A percentile compares a stretch with the other conserved stretches of the same genome.
These are phyloP conservation scores for Cheilosia pagana DNA, from an alignment of 2,888 invertebrate species.

Conservation along the genomic window DNA sequence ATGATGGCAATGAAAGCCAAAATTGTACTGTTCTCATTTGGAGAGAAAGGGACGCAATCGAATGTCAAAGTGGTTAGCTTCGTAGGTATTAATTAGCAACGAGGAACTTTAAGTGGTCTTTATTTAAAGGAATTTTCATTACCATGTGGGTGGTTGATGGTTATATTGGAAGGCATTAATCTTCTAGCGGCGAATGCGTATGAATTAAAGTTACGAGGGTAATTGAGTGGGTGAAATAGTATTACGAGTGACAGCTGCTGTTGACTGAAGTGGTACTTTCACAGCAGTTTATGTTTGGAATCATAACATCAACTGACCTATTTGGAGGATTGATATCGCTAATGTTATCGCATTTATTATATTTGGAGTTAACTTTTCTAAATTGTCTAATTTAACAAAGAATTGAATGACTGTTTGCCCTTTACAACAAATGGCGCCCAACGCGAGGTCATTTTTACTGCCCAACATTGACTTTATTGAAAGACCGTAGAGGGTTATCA, in stretches of 20 bases:
- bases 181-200: background rate
- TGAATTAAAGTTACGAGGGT: background rate
- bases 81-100: background rate
- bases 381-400: no score
- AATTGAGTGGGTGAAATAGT: background rate
- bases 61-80: background rate
- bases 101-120: background rate
- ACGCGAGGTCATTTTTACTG: background rate
- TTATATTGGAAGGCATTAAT: no score
- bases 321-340: no score
- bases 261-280: no score
- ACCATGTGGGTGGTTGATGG: background rate
- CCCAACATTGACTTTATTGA: no score
- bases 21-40: background rate
- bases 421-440: background rate
- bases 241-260: no score
- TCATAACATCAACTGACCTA: no score
- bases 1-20: constrained; percentile 33
- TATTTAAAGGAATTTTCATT: background rate
- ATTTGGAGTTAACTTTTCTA: no score
- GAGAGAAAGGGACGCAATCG: background rate
- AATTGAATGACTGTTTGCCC: no score
- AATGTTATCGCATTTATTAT: no score
- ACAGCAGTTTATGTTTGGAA: no score
- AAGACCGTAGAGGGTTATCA: no score